A percentile compares a stretch with the other conserved stretches of the same genome.
Evolutionary conservation across 2,113 vertebrate genomes (phyloP).

Genomic region (Phoenicopterus ruber): DNA sequence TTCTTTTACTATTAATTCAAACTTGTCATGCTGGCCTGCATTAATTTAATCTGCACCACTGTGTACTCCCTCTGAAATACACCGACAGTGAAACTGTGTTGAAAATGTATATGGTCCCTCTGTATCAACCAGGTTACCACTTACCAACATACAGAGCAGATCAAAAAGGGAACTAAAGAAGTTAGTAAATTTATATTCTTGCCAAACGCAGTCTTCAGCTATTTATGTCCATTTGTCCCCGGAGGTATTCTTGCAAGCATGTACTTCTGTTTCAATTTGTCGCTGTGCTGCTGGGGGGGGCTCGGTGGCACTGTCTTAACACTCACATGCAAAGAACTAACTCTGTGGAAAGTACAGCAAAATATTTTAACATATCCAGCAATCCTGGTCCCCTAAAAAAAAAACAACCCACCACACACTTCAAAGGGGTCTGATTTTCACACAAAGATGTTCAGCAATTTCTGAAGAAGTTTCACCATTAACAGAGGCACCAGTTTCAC

Average conservation of each 20-base stretch:
- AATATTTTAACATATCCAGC: neutral
- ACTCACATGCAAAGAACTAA: neutral
- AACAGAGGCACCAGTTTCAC: neutral
- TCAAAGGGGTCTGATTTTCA: neutral
- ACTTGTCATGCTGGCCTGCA: neutral
- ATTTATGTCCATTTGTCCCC: neutral
- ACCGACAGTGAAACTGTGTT: neutral
- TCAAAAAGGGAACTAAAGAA: neutral
- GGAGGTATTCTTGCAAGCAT: neutral
- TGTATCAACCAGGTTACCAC: rapidly evolving
- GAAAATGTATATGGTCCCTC: neutral
- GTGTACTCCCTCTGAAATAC: neutral
- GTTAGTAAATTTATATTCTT: neutral
- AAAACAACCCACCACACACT: neutral
- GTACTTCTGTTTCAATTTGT: neutral
- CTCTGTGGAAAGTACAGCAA: neutral
- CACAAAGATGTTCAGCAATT: neutral
- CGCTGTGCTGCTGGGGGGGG: neutral
- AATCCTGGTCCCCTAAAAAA: neutral
- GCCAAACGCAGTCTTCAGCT: neutral
- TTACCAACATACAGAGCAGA: neutral
- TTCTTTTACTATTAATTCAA: neutral
- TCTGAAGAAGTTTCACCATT: neutral
- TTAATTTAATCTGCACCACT: neutral
- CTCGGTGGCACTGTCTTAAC: neutral